phyloP scores from a whole-genome alignment of 37 sponge, comb jelly and placozoan species.

The Beroe forskalii region DNA sequence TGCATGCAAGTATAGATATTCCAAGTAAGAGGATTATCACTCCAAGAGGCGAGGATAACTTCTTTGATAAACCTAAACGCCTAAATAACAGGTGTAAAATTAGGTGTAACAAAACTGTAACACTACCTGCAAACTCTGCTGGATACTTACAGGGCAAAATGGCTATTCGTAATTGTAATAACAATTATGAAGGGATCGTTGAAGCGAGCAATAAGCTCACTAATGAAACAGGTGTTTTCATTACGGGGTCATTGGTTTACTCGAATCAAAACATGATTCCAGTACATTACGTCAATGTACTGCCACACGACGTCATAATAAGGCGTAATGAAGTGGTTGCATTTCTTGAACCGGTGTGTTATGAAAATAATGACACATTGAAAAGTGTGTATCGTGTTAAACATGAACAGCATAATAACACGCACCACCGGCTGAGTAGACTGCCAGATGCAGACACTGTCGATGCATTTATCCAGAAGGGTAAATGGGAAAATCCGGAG shows the following conservation, averaged over 20 bases:
- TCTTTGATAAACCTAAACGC: not conserved
- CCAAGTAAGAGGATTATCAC: not conserved
- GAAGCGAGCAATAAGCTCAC: not conserved
- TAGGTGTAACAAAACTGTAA: conserved; percentile 4
- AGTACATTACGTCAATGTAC: not conserved
- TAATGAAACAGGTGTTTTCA: not conserved
- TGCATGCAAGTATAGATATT: no score
- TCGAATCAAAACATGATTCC: not conserved
- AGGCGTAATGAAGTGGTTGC: no score
- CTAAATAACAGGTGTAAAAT: not conserved
- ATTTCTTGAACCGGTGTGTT: no score
- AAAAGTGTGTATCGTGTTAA: not conserved
- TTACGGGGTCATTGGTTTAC: not conserved
- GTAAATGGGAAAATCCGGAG: not conserved
- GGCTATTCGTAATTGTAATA: not conserved
- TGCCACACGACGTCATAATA: not conserved
- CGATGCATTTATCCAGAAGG: not conserved
- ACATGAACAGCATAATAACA: not conserved
- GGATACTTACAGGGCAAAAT: conserved; percentile 2
- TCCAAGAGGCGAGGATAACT: not conserved
- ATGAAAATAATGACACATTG: not conserved
- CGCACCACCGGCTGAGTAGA: not conserved
- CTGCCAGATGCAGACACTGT: not conserved
- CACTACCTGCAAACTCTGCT: not conserved
- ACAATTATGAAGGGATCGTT: conserved; percentile 9